These are phyloP conservation scores for Nowickia ferox DNA, from an alignment of 2,888 invertebrate species.

Conservation along the genomic window DNA sequence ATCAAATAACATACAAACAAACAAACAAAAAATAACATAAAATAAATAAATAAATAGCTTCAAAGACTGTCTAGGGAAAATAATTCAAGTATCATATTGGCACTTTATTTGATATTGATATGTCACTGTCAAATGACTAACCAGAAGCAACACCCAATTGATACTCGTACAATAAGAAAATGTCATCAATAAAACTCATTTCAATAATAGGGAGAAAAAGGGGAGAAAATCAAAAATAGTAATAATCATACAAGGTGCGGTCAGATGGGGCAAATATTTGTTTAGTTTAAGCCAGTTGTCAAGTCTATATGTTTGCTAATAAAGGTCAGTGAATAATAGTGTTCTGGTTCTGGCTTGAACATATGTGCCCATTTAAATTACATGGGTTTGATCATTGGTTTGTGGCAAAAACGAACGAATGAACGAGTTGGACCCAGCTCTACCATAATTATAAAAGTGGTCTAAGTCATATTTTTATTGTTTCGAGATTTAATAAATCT, in stretches of 20 bases:
- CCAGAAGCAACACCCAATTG: constrained; percentile 6
- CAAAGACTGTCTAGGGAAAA: constrained; percentile 30
- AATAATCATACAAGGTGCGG: not conserved
- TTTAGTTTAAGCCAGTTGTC: too few species aligned
- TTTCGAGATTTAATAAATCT: too few species aligned
- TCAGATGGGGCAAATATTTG: not conserved
- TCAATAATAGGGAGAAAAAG: not conserved
- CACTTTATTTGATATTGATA: constrained; percentile 72
- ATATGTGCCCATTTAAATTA: too few species aligned
- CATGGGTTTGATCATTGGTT: too few species aligned
- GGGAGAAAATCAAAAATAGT: not conserved
- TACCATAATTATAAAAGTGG: too few species aligned
- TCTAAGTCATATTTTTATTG: too few species aligned
- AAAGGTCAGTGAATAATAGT: too few species aligned
- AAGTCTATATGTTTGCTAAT: too few species aligned
- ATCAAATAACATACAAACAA: not conserved
- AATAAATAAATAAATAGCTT: constrained; percentile 15
- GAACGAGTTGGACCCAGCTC: too few species aligned
- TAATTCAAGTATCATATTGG: constrained; percentile 66
- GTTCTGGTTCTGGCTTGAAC: too few species aligned
- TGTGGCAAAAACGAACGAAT: too few species aligned
- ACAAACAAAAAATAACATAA: not conserved
- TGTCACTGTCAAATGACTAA: constrained; percentile 62
- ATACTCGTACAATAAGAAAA: constrained; percentile 20
- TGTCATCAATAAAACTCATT: constrained; percentile 45